A percentile compares a stretch with the other conserved stretches of the same genome.
These are phyloP conservation scores for Leptodactylus fallax DNA, from an alignment of 2,797 vertebrate species.

Conservation along the genomic window DNA sequence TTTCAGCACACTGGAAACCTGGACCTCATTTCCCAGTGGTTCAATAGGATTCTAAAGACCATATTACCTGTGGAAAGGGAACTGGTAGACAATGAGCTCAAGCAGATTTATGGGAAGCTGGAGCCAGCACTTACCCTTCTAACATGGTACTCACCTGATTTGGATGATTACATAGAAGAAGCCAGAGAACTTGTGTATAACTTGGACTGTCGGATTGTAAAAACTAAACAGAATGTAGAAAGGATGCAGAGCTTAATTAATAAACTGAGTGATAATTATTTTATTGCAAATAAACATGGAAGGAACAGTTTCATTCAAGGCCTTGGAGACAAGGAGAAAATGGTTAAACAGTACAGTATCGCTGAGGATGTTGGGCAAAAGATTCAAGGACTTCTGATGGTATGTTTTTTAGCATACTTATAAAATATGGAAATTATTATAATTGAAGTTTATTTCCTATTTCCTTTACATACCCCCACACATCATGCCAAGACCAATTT, in stretches of 20 bases:
- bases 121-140: constrained; percentile 73
- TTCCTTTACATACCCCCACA: background rate
- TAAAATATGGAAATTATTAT: background rate
- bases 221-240: constrained; percentile 78
- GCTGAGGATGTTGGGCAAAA: constrained; percentile 74
- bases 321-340: constrained; percentile 73
- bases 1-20: constrained; percentile 74
- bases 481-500: background rate
- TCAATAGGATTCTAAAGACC: constrained; percentile 77
- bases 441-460: background rate
- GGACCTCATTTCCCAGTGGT: constrained; percentile 77
- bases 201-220: constrained; percentile 75
- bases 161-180: constrained; percentile 77
- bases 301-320: constrained; percentile 69
- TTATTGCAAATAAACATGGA: constrained; percentile 72
- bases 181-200: constrained; percentile 70
- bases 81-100: constrained; percentile 73
- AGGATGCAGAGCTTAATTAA: constrained; percentile 73
- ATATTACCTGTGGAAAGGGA: constrained; percentile 76
- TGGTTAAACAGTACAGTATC: constrained; percentile 72
- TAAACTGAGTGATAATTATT: constrained; percentile 72
- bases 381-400: constrained; percentile 75
- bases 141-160: constrained; percentile 76
- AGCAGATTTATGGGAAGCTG: constrained; percentile 71
- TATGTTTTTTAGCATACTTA: constrained; percentile 36